Evolutionary conservation across 2,888 invertebrate genomes (phyloP).

Genomic region (Aspidapion aeneum): DNA sequence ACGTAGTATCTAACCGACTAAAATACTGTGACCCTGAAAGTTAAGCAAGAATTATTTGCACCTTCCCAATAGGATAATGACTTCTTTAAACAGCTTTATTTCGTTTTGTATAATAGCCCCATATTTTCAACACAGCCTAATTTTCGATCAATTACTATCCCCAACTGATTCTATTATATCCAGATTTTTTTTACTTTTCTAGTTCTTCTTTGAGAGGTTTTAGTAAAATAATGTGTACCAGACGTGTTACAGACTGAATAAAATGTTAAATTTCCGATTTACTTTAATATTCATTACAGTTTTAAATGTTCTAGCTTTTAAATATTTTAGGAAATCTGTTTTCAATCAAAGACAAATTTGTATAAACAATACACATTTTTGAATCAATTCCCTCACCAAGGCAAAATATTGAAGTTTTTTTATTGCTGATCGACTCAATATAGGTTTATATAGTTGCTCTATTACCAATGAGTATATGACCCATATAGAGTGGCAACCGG

Average conservation of each 20-base stretch:
- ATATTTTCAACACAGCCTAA: slow-evolving; percentile 13
- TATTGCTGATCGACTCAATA: slow-evolving; percentile 15
- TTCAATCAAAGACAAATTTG: slow-evolving; percentile 6
- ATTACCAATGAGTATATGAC: no score
- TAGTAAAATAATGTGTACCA: slow-evolving; percentile 25
- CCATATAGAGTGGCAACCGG: no score
- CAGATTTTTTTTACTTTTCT: slow-evolving; percentile 17
- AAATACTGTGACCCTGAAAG: slow-evolving; percentile 29
- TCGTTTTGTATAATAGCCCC: slow-evolving; percentile 24
- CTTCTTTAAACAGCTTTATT: slow-evolving; percentile 26
- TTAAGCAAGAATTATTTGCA: slow-evolving; percentile 28
- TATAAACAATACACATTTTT: no score
- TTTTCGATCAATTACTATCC: slow-evolving; percentile 15
- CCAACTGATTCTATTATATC: slow-evolving; percentile 23
- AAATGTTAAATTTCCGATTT: slow-evolving; percentile 14
- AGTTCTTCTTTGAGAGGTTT: slow-evolving; percentile 22
- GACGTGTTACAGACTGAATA: slow-evolving; percentile 22
- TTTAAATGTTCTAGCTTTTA: slow-evolving; percentile 17
- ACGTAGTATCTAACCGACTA: slow-evolving; percentile 19
- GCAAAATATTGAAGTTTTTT: slow-evolving; percentile 13
- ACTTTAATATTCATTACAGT: slow-evolving; percentile 18
- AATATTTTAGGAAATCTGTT: slow-evolving; percentile 15
- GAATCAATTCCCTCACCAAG: no score
- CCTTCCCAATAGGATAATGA: slow-evolving; percentile 31
- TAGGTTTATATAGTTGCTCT: slow-evolving; percentile 16